These are phyloP conservation scores for Sphecodes monilicornis DNA, from an alignment of 2,888 invertebrate genomes.

Conservation along the genomic window DNA sequence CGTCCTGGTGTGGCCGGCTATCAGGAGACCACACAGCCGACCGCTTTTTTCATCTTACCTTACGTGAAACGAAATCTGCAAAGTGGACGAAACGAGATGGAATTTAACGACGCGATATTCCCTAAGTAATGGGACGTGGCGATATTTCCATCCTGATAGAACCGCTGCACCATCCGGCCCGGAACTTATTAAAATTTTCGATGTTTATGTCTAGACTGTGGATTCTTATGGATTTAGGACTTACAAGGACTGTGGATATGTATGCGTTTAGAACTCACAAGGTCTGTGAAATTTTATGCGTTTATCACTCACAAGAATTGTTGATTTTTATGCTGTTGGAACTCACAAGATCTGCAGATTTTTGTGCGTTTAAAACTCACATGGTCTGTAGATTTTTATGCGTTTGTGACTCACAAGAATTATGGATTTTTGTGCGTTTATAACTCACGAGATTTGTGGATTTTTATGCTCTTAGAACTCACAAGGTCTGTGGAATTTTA, in stretches of 20 bases:
- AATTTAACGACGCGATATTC: conserved; percentile 20
- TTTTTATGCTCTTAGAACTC: too few relatives aligned
- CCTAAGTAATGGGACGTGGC: neutral
- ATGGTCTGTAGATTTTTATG: too few relatives aligned
- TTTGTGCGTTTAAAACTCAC: too few relatives aligned
- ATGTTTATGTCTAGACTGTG: neutral
- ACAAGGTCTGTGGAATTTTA: neutral
- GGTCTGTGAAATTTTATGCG: neutral
- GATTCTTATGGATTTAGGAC: neutral
- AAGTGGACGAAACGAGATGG: conserved; percentile 1
- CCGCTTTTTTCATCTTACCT: conserved; percentile 35
- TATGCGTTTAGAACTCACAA: neutral
- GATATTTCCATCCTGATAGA: conserved; percentile 4
- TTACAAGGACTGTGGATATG: neutral
- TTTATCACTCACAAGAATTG: too few relatives aligned
- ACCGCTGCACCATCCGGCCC: neutral
- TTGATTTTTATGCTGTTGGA: too few relatives aligned
- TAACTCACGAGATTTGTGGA: too few relatives aligned
- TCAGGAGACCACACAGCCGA: conserved; percentile 20
- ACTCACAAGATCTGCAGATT: too few relatives aligned
- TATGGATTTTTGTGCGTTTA: too few relatives aligned
- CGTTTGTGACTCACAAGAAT: too few relatives aligned
- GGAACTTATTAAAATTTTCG: neutral
- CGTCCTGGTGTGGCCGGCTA: conserved; percentile 19
- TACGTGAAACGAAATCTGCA: conserved; percentile 30